These are phyloP conservation scores for Ypsolopha sequella DNA, from an alignment of 2,888 invertebrate species.

Conservation along the genomic window DNA sequence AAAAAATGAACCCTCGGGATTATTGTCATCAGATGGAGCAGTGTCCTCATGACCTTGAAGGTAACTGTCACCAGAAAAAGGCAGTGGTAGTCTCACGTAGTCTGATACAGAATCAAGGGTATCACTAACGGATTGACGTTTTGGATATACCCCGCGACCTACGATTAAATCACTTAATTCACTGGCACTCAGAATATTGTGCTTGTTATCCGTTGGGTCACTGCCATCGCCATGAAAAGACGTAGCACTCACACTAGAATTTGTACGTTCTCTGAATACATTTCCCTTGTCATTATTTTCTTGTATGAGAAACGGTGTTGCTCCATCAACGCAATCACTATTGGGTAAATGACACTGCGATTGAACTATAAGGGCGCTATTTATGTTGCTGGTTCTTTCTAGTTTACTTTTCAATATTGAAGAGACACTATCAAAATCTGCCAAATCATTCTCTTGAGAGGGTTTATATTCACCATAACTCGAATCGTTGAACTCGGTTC, in stretches of 20 bases:
- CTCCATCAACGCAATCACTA: constrained; percentile 67
- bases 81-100: constrained; percentile 83
- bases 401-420: constrained; percentile 66
- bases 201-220: constrained; percentile 85
- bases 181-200: constrained; percentile 83
- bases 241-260: constrained; percentile 83
- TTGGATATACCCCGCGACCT: constrained; percentile 80
- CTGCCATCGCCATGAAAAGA: constrained; percentile 92
- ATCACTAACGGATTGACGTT: constrained; percentile 81
- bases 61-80: constrained; percentile 70
- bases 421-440: constrained; percentile 62
- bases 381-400: constrained; percentile 39
- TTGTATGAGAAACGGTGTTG: constrained; percentile 34
- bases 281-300: constrained; percentile 60
- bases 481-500: constrained; percentile 61
- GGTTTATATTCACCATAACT: constrained; percentile 72
- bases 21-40: constrained; percentile 70
- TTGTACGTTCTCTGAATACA: constrained; percentile 76
- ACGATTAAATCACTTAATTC: constrained; percentile 88
- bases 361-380: constrained; percentile 29
- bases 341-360: constrained; percentile 22
- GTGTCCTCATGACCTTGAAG: constrained; percentile 71
- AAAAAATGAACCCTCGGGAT: constrained; percentile 59
- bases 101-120: constrained; percentile 92
- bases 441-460: constrained; percentile 59